Conservation (phyloP, 2,888 invertebrate genomes). For the Dasysyrphus tricinctus region DNA sequence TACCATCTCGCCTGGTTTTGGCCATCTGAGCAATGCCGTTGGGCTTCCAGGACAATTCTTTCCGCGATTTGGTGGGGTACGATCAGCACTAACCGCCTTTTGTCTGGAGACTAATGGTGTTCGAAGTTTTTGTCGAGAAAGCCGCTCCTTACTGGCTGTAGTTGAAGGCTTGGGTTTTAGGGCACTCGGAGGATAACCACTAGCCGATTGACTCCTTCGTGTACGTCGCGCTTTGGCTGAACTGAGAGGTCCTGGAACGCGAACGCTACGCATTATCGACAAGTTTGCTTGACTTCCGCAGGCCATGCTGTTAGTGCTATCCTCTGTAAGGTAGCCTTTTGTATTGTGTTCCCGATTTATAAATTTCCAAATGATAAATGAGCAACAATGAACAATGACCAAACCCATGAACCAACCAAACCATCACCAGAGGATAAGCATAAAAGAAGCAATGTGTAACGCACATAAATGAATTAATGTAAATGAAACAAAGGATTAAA, state of each 20-base stretch:
- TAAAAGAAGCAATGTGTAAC: slow-evolving; percentile 45
- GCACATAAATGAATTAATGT: slow-evolving; percentile 29
- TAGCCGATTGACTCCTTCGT: slow-evolving; percentile 81
- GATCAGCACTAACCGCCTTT: slow-evolving; percentile 82
- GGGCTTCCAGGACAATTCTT: slow-evolving; percentile 76
- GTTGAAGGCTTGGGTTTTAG: slow-evolving; percentile 66
- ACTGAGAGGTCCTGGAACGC: slow-evolving; percentile 81
- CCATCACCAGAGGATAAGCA: slow-evolving; percentile 60
- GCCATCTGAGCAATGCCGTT: slow-evolving; percentile 82
- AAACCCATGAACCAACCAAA: slow-evolving; percentile 54
- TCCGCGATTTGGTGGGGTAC: slow-evolving; percentile 77
- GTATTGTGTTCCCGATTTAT: slow-evolving; percentile 57
- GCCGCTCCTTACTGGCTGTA: slow-evolving; percentile 69
- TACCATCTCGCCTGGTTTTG: slow-evolving; percentile 82
- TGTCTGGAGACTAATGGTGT: slow-evolving; percentile 80
- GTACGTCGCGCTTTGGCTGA: slow-evolving; percentile 81
- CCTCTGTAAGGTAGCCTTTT: slow-evolving; percentile 84
- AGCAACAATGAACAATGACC: slow-evolving; percentile 45
- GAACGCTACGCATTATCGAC: slow-evolving; percentile 69
- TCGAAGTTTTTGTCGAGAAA: slow-evolving; percentile 80
- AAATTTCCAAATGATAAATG: slow-evolving; percentile 44
- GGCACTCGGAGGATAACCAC: slow-evolving; percentile 76
- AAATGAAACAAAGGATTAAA: background rate
- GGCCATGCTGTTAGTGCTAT: slow-evolving; percentile 79
- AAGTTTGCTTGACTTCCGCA: slow-evolving; percentile 66